Conservation (phyloP, 1,140 invertebrate species). For the Samia ricini region DNA sequence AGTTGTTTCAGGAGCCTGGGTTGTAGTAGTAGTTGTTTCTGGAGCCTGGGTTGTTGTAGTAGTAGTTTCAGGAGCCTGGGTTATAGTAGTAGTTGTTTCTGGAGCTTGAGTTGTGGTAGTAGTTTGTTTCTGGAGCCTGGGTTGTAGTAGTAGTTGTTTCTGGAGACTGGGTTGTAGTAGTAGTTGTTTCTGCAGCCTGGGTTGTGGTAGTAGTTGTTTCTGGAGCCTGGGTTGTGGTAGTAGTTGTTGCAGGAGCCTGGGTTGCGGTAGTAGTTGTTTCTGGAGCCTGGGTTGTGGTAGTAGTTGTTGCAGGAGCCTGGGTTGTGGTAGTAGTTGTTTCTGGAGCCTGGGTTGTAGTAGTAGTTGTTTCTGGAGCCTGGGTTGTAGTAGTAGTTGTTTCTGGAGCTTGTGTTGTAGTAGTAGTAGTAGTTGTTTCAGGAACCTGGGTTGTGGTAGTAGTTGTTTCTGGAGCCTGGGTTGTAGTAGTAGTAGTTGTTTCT, state of each 20-base stretch:
- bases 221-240: constrained; percentile 3
- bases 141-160: constrained; percentile 3
- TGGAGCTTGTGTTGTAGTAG: neutral
- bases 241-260: neutral
- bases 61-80: no score
- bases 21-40: neutral
- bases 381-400: neutral
- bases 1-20: neutral
- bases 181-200: neutral
- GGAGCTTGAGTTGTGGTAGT: neutral
- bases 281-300: neutral
- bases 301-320: neutral
- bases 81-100: neutral
- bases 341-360: constrained; percentile 3
- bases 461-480: neutral
- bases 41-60: neutral
- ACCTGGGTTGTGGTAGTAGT: neutral
- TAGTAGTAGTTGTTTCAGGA: neutral
- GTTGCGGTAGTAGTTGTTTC: neutral
- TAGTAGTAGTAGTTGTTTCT: constrained; percentile 3
- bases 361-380: neutral
- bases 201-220: constrained; percentile 1
- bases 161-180: neutral
- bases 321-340: constrained; percentile 1
- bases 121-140: constrained; percentile 35